A percentile compares a stretch with the other conserved stretches of the same genome.
phyloP scores from a whole-genome alignment of 2,888 invertebrate genomes.

The Plusia festucae region DNA sequence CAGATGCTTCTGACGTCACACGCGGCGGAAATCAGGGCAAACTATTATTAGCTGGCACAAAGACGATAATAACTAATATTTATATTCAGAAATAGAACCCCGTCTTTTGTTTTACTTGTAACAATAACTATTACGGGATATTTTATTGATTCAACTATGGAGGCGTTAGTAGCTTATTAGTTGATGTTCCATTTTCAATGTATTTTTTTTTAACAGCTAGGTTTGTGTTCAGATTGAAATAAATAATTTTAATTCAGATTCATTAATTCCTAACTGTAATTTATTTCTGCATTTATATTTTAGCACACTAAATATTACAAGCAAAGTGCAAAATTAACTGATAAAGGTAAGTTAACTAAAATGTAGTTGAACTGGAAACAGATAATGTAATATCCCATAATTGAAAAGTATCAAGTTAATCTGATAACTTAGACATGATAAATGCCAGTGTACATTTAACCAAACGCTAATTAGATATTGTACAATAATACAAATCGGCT shows the following conservation, averaged over 20 bases:
- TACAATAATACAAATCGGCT: slow-evolving; percentile 35
- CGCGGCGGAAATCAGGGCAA: not conserved
- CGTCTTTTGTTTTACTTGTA: not conserved
- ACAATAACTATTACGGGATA: not conserved
- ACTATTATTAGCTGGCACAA: not conserved
- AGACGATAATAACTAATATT: not conserved
- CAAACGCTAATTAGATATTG: slow-evolving; percentile 41
- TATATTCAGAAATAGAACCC: not conserved
- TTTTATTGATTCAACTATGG: not conserved
- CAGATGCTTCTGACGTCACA: not conserved
- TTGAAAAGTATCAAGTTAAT: not conserved
- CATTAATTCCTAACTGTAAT: too few relatives aligned
- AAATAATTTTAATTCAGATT: too few relatives aligned
- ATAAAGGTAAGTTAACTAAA: not conserved
- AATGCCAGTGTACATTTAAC: slow-evolving; percentile 15
- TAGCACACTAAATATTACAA: too few relatives aligned
- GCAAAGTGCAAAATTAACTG: not conserved
- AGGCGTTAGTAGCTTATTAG: not conserved
- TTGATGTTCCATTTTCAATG: not conserved
- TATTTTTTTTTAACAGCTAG: not conserved
- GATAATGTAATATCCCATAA: not conserved
- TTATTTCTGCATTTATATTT: too few relatives aligned
- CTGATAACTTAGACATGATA: slow-evolving; percentile 8
- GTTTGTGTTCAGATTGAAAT: not conserved
- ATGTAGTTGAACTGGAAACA: not conserved